Percentiles rank a stretch among this genome's conserved stretches.
These are phyloP conservation scores for Boloria euphrosyne DNA, from an alignment of 2,888 invertebrate genomes.

Conservation along the genomic window DNA sequence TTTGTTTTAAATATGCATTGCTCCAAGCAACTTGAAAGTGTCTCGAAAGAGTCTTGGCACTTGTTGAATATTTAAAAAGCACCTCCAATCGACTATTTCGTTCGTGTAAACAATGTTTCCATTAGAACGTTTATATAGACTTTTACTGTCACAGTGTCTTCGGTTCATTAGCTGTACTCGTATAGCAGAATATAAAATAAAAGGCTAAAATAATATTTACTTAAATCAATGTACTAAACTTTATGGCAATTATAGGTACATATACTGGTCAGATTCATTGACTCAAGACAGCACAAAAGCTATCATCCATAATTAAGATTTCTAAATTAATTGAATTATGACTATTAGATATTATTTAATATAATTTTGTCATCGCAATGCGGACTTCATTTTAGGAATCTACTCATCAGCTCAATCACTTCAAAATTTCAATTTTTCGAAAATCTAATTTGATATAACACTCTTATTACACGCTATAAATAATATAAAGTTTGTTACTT, in stretches of 20 bases:
- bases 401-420: too few relatives aligned
- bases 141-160: conserved; percentile 7
- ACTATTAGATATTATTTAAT: too few relatives aligned
- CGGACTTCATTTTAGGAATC: too few relatives aligned
- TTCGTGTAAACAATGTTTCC: conserved; percentile 22
- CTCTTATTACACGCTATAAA: too few relatives aligned
- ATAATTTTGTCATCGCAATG: too few relatives aligned
- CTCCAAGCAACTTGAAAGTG: conserved; percentile 64
- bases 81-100: conserved; percentile 56
- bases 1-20: conserved; percentile 74
- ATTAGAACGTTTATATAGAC: conserved; percentile 23
- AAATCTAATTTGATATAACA: too few relatives aligned
- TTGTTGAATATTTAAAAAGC: conserved; percentile 73
- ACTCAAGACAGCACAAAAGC: too few relatives aligned
- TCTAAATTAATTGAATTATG: too few relatives aligned
- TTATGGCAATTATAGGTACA: not conserved
- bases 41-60: conserved; percentile 65
- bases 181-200: conserved; percentile 4
- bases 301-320: too few relatives aligned
- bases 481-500: too few relatives aligned
- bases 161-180: conserved; percentile 18
- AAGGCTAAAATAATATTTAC: not conserved
- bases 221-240: not conserved
- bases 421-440: too few relatives aligned
- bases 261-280: too few relatives aligned